phyloP scores from a whole-genome alignment of 2,113 vertebrate species.

The Circaetus cinerascens region DNA sequence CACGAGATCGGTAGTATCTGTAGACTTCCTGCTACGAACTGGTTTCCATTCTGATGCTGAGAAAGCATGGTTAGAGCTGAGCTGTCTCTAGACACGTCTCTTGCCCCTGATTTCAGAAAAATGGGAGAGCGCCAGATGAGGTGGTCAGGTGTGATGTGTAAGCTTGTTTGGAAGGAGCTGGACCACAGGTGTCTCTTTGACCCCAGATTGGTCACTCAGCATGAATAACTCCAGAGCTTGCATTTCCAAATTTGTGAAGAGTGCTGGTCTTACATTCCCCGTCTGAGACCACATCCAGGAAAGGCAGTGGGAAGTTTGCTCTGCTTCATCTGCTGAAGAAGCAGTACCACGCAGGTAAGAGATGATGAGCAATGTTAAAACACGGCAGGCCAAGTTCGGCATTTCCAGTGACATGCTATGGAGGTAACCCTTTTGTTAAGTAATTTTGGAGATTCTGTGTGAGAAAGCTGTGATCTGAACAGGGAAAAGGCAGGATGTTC shows the following conservation, averaged over 20 bases:
- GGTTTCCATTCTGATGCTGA: background rate
- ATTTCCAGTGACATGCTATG: background rate
- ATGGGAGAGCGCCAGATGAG: background rate
- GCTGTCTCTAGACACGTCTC: background rate
- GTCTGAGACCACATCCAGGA: background rate
- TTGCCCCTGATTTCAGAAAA: background rate
- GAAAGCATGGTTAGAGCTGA: background rate
- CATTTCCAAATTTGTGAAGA: background rate
- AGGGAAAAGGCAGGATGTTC: background rate
- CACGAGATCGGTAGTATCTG: background rate
- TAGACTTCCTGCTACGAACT: background rate
- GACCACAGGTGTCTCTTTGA: background rate
- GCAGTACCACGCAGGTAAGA: background rate
- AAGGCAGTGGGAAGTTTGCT: background rate
- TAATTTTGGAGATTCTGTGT: background rate
- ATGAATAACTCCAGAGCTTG: background rate
- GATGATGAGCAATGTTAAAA: background rate
- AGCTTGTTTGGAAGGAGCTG: background rate
- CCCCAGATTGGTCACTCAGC: background rate
- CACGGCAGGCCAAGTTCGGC: fast-evolving
- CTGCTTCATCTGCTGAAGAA: background rate
- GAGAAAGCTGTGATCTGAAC: background rate
- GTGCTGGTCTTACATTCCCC: background rate
- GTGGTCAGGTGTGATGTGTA: background rate
- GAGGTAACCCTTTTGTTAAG: background rate